Conservation (phyloP, 2,888 invertebrate genomes). For the Apotomis capreana region DNA sequence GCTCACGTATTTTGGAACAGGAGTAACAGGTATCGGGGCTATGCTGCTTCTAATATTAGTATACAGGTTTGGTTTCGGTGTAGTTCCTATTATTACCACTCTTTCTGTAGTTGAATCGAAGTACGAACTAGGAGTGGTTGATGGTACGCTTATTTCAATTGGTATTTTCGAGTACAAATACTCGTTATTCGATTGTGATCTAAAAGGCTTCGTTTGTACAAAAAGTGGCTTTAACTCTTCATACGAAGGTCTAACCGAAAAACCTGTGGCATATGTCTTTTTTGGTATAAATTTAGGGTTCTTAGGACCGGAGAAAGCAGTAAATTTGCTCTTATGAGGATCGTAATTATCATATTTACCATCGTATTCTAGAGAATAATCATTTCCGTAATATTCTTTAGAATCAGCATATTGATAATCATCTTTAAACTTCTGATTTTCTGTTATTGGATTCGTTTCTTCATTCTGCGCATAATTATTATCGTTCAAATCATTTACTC, state of each 20-base stretch:
- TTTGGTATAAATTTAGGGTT: slow-evolving; percentile 43
- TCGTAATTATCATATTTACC: slow-evolving; percentile 56
- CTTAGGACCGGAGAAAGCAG: slow-evolving; percentile 48
- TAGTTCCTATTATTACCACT: slow-evolving; percentile 58
- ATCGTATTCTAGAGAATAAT: slow-evolving; percentile 65
- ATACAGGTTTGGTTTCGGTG: slow-evolving; percentile 58
- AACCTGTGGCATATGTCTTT: slow-evolving; percentile 38
- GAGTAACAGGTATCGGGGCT: slow-evolving; percentile 46
- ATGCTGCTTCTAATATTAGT: slow-evolving; percentile 59
- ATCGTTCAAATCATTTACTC: slow-evolving; percentile 20
- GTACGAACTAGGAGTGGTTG: slow-evolving; percentile 51
- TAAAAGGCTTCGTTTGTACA: slow-evolving; percentile 53
- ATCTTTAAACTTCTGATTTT: slow-evolving; percentile 47
- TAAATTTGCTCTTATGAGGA: slow-evolving; percentile 65
- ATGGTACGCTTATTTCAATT: slow-evolving; percentile 55
- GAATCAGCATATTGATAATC: slow-evolving; percentile 62
- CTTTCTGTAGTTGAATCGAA: slow-evolving; percentile 57
- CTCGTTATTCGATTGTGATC: slow-evolving; percentile 46
- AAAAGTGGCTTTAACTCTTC: slow-evolving; percentile 65
- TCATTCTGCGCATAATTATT: slow-evolving; percentile 40
- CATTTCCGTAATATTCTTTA: slow-evolving; percentile 66
- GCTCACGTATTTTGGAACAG: slow-evolving; percentile 42
- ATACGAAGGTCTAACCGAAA: slow-evolving; percentile 51
- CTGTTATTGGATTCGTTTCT: slow-evolving; percentile 42
- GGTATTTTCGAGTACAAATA: slow-evolving; percentile 48